A percentile compares a stretch with the other conserved stretches of the same genome.
phyloP scores from a whole-genome alignment of 2,797 vertebrate genomes.

The Eulemur coronatus region DNA sequence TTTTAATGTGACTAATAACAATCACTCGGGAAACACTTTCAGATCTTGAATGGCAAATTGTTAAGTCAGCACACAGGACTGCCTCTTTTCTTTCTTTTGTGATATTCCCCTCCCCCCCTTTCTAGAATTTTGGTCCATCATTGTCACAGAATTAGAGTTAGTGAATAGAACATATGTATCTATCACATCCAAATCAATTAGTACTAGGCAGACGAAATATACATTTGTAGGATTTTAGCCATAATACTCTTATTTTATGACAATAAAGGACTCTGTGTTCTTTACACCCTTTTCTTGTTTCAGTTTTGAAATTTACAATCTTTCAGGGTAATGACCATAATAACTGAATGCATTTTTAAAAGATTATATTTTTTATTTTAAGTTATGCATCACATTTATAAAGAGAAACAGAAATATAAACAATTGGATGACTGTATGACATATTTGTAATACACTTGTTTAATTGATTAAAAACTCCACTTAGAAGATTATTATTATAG shows the following conservation, averaged over 20 bases:
- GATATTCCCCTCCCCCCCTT: not conserved
- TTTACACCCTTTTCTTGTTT: slow-evolving; percentile 9
- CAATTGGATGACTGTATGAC: not conserved
- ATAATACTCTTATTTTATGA: not conserved
- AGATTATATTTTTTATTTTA: not conserved
- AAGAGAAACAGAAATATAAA: slow-evolving; percentile 18
- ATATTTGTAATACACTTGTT: slow-evolving; percentile 3
- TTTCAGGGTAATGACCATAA: not conserved
- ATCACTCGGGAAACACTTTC: not conserved
- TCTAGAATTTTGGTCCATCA: slow-evolving; percentile 5
- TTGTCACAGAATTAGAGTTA: not conserved
- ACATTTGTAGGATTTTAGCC: not conserved
- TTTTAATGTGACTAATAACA: slow-evolving; percentile 17
- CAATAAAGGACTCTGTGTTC: not conserved
- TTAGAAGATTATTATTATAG: not conserved
- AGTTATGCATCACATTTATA: not conserved
- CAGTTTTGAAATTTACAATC: not conserved
- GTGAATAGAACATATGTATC: not conserved
- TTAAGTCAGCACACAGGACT: not conserved
- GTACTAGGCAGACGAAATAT: not conserved
- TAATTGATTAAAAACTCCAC: not conserved
- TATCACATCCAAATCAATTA: not conserved
- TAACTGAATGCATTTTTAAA: not conserved
- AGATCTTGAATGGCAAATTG: not conserved
- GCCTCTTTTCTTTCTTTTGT: not conserved